Percentiles rank a stretch among this genome's conserved stretches.
Evolutionary conservation across 2,797 vertebrate genomes (phyloP).

Genomic region (Falco berigora): DNA sequence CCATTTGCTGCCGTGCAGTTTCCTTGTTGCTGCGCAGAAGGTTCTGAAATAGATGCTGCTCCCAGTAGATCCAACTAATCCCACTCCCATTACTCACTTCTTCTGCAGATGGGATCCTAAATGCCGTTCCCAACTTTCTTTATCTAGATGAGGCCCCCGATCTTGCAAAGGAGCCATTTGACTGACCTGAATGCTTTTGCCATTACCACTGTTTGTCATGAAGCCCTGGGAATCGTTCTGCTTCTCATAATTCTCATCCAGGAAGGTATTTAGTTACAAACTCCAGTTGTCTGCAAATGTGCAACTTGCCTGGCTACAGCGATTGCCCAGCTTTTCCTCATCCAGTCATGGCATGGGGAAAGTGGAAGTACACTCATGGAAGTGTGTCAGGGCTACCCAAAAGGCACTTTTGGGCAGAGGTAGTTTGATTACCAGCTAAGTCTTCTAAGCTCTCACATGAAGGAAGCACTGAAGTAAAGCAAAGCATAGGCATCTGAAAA

Average conservation of each 20-base stretch:
- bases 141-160: background rate
- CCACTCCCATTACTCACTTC: background rate
- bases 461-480: background rate
- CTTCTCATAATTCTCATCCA: background rate
- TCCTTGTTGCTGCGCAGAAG: background rate
- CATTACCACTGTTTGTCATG: background rate
- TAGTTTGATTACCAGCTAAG: background rate
- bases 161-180: background rate
- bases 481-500: background rate
- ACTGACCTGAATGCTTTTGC: background rate
- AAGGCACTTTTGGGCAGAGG: background rate
- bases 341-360: background rate
- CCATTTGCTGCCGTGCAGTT: background rate
- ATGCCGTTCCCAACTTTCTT: background rate
- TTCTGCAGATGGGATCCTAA: background rate
- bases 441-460: background rate
- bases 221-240: background rate
- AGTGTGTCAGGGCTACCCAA: background rate
- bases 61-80: background rate
- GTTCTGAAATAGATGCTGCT: background rate
- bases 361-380: background rate
- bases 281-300: background rate
- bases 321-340: background rate
- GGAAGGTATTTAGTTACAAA: background rate
- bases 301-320: fast-evolving